A percentile compares a stretch with the other conserved stretches of the same genome.
Evolutionary conservation across 1,140 invertebrate species (phyloP).

Genomic region (Drosophila bipectinata): DNA sequence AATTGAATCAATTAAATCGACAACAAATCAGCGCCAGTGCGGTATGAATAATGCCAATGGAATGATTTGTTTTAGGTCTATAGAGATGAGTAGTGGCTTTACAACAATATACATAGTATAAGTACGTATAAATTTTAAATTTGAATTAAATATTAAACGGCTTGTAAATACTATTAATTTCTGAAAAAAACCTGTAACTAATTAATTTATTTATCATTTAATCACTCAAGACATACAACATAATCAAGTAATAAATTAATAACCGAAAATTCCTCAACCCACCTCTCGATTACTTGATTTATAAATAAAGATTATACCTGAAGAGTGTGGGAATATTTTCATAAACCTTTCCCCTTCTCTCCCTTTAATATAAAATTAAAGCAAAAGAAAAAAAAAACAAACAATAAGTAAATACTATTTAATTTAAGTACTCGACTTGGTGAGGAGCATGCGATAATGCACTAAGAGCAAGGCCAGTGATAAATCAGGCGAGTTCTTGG

Average conservation of each 20-base stretch:
- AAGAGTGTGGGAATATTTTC: not conserved
- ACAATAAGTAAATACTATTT: constrained; percentile 33
- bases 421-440: constrained; percentile 32
- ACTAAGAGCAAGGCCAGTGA: constrained; percentile 27
- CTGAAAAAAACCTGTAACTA: not conserved
- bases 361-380: not conserved
- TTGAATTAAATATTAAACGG: too few relatives aligned
- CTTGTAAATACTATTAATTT: too few relatives aligned
- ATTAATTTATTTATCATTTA: not conserved
- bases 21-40: constrained; percentile 21
- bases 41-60: constrained; percentile 22
- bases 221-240: not conserved
- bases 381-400: constrained; percentile 16
- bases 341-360: not conserved
- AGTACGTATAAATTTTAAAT: too few relatives aligned
- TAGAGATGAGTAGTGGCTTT: too few relatives aligned
- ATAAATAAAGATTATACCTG: not conserved
- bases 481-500: not conserved
- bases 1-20: constrained; percentile 50
- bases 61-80: not conserved
- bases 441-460: not conserved
- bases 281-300: too few relatives aligned
- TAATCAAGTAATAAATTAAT: constrained; percentile 1
- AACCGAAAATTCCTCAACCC: not conserved
- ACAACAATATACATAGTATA: too few relatives aligned